Evolutionary conservation across 2,113 vertebrate species (phyloP), one percentile per base, ranked within the genome.

Genomic region (Corynorhinus townsendii): DNA sequence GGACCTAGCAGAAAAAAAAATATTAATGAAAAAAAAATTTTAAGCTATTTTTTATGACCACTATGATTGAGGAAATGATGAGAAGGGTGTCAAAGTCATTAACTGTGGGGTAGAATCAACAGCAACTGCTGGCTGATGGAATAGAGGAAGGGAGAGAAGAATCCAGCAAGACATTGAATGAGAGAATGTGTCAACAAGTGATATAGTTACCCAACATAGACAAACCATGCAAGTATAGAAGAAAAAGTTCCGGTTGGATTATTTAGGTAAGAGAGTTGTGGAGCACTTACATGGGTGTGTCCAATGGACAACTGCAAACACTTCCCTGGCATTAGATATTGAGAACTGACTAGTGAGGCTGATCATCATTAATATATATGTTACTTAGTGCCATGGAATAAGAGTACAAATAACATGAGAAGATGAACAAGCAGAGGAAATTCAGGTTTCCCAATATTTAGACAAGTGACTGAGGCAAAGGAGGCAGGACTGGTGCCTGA

Each of bases 391-490:
- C 8, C n/a, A 71, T 1, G 8, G 20, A 24, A 3, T 49, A 72
- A 76, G 68, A 43, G 11, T 1, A 56, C 15, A 68, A 45, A 66
- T 45, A 33, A 80, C 79, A 73, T 43, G 40, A 83, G 56, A 43
- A 26, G 85, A 71, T 28, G 16, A 17, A 2, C 8, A 68, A 38
- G 17, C 33, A 68, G 35, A 56, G 43, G 38, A 84, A 33, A 45
- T 5, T 38, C 28, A 40, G 49, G 24, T 72, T 62, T 93, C 49
- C 49, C 16, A 16, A 26, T 35, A n/a, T 40, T 47, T 30, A 11
- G 24, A 52, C 11, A 28, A 1, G 9, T 4, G 7, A 5, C 17
- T 1, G 3, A 64, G 30, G 52, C 14, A n/a, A 10, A 16, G 38
- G 15, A 40, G 20, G 15, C 15, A 11, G 38, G 0, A 4, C 8